phyloP scores from a whole-genome alignment of 92 coral and sea anemone species.

The Pocillopora grandis region DNA sequence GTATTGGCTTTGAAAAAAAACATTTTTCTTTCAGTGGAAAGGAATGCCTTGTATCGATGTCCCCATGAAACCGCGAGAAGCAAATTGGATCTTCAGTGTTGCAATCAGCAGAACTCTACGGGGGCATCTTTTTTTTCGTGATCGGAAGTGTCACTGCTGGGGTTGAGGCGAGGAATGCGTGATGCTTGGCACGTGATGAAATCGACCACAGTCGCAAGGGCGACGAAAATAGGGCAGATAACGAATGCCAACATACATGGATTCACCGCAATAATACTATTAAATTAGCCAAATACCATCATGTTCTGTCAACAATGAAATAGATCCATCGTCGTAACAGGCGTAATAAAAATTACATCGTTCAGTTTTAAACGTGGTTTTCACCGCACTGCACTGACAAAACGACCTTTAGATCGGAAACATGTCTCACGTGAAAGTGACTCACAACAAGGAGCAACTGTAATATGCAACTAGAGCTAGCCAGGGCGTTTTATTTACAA shows the following conservation, averaged over 20 bases:
- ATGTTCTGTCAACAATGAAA: constrained; percentile 1
- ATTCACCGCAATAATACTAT: not conserved
- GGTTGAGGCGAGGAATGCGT: not conserved
- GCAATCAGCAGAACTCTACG: not conserved
- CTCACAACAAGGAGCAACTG: not conserved
- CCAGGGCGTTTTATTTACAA: too few relatives aligned
- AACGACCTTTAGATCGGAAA: constrained; percentile 30
- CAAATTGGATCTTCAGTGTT: not conserved
- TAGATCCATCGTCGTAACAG: not conserved
- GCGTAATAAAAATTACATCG: not conserved
- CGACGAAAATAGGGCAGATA: not conserved
- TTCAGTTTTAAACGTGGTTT: not conserved
- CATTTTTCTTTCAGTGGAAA: not conserved
- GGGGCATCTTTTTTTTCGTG: not conserved
- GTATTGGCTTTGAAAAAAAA: not conserved
- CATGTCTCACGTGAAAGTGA: not conserved
- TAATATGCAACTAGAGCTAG: too few relatives aligned
- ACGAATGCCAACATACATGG: too few relatives aligned
- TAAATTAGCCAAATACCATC: constrained; percentile 3
- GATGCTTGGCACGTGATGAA: constrained; percentile 40
- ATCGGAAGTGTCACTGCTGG: not conserved
- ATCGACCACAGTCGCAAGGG: not conserved
- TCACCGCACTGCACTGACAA: not conserved
- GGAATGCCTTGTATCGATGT: constrained; percentile 1
- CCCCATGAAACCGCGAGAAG: not conserved